phyloP scores from a whole-genome alignment of 2,113 vertebrate species.

The Halcyon malimbica region DNA sequence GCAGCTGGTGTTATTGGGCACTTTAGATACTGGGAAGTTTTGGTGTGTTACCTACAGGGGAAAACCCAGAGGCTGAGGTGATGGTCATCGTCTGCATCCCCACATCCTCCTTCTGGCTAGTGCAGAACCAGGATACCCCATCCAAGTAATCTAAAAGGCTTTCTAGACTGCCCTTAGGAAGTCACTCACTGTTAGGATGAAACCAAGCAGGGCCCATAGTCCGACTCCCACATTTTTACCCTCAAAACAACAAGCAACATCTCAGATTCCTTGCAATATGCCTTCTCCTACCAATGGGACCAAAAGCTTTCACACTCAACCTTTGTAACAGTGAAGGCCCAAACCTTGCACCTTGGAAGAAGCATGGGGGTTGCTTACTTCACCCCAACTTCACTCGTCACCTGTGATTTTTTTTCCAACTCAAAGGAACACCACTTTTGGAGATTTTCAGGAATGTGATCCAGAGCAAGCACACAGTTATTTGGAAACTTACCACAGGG shows the following conservation, averaged over 20 bases:
- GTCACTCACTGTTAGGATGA: not conserved
- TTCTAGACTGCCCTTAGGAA: not conserved
- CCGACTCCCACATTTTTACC: not conserved
- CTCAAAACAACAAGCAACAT: not conserved
- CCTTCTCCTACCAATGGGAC: not conserved
- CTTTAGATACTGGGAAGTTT: constrained; percentile 73
- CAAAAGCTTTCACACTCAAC: not conserved
- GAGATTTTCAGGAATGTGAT: not conserved
- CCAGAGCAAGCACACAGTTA: not conserved
- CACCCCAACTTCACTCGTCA: not conserved
- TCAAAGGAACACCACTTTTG: not conserved
- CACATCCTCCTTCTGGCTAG: not conserved
- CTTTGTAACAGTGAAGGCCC: not conserved
- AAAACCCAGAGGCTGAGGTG: not conserved
- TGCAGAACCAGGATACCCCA: not conserved
- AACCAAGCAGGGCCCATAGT: not conserved
- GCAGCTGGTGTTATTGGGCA: constrained; percentile 72
- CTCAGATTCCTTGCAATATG: not conserved
- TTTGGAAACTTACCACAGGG: constrained; percentile 42
- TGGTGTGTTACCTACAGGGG: constrained; percentile 65
- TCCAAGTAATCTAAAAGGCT: not conserved
- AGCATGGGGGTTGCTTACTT: not conserved
- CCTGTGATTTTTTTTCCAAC: not conserved
- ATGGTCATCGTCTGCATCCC: not conserved
- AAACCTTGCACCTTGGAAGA: not conserved